A percentile compares a stretch with the other conserved stretches of the same genome.
Evolutionary conservation across 2,797 vertebrate species (phyloP).

Genomic region (Adrianichthys oophorus): DNA sequence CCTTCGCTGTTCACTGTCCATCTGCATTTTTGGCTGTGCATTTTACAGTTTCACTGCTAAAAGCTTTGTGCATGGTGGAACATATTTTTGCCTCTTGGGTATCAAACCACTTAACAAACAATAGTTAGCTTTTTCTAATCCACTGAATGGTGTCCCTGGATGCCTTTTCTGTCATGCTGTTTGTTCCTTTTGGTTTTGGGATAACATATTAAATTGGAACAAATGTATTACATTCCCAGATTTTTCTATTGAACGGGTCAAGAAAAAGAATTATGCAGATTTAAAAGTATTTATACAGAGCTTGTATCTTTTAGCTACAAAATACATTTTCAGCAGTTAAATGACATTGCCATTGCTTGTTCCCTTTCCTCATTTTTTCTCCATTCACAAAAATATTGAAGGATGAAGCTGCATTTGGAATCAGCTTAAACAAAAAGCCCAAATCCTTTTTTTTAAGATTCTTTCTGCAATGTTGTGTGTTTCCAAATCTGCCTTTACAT

Average conservation of each 20-base stretch:
- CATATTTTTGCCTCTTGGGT: conserved; percentile 56
- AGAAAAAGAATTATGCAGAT: conserved; percentile 63
- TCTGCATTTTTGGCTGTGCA: conserved; percentile 39
- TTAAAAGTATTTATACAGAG: conserved; percentile 73
- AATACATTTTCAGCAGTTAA: conserved; percentile 46
- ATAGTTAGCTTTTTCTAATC: conserved; percentile 43
- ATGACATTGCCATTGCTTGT: conserved; percentile 61
- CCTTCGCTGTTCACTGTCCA: conserved; percentile 11
- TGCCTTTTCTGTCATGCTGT: conserved; percentile 18
- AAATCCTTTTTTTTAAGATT: conserved; percentile 70
- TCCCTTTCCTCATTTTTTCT: conserved; percentile 45
- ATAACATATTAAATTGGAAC: conserved; percentile 37
- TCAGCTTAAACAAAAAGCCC: conserved; percentile 73
- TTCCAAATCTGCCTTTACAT: conserved; percentile 52
- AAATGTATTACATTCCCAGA: conserved; percentile 63
- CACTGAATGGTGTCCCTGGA: conserved; percentile 56
- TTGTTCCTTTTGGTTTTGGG: conserved; percentile 34
- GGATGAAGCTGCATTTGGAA: conserved; percentile 59
- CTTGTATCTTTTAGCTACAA: conserved; percentile 69
- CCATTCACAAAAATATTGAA: conserved; percentile 67
- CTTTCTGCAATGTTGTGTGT: conserved; percentile 67
- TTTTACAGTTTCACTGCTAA: conserved; percentile 23
- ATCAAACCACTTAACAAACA: conserved; percentile 64
- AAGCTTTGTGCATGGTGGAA: conserved; percentile 55
- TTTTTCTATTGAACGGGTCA: conserved; percentile 53